These are phyloP conservation scores for Adineta ricciae DNA, from an alignment of 2,888 invertebrate genomes.

Conservation along the genomic window DNA sequence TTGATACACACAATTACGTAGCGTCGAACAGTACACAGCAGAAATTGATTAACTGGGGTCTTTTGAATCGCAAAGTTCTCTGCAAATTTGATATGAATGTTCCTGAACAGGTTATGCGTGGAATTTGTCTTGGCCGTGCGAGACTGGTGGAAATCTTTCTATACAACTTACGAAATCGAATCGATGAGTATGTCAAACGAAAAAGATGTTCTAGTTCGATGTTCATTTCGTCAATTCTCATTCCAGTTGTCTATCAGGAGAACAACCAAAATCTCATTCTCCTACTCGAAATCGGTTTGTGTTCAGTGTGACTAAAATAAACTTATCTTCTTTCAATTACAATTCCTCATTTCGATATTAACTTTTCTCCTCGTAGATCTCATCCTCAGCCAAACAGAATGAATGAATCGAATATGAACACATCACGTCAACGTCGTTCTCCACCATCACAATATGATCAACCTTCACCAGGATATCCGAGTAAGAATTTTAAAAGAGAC, in stretches of 20 bases:
- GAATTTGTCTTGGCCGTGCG: slow-evolving; percentile 27
- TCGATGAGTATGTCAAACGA: slow-evolving; percentile 28
- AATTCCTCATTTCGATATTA: too few relatives aligned
- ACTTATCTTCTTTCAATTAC: too few relatives aligned
- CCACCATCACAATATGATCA: neutral
- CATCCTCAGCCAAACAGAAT: neutral
- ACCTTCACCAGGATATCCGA: neutral
- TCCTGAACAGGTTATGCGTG: slow-evolving; percentile 30
- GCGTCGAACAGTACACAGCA: slow-evolving; percentile 44
- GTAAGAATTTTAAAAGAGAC: neutral
- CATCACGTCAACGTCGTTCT: neutral
- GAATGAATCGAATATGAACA: neutral
- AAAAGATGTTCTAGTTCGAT: neutral
- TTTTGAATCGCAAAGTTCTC: slow-evolving; percentile 41
- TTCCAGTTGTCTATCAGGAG: neutral
- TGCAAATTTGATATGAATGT: slow-evolving; percentile 32
- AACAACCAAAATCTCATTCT: neutral
- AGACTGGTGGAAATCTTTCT: slow-evolving; percentile 32
- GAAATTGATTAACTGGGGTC: slow-evolving; percentile 49
- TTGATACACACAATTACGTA: slow-evolving; percentile 48
- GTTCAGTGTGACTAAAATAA: neutral
- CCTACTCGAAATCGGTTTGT: slow-evolving; percentile 28
- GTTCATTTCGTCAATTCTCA: neutral
- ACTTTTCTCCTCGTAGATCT: too few relatives aligned
- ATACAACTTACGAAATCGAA: slow-evolving; percentile 30